Base-by-base conservation (phyloP, 1,140 invertebrate species). In the Oreohelix idahoensis region DNA sequence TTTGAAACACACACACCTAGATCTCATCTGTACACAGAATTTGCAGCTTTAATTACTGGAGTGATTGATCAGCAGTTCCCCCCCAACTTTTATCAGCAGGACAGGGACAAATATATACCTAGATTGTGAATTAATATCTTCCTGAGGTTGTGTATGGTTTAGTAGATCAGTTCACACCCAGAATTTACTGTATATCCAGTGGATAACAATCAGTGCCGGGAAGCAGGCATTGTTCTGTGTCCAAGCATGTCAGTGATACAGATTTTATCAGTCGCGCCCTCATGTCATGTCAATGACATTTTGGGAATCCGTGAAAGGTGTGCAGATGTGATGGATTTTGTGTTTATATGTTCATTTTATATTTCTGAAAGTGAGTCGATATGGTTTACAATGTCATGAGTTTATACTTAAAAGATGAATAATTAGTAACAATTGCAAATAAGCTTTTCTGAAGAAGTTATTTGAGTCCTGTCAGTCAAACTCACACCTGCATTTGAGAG, bases 11-110 rank as follows among this genome's bases (percentile, higher is more conserved):
- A 58, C 26, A n/a, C 15, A 58, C 53, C 53, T 58, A 23, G 53
- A 58, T 58, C 53, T 58, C 53, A 58, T 58, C 53, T 58, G 53
- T 58, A 58, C 53, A 58, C 53, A n/a, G n/a, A 58, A n/a, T 20
- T 20, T 11, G 53, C 1, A 58, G 20, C 23, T 58, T 58, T 15
- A 20, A 23, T 15, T 58, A 23, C 5, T n/a, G 20, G 53, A 8
- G 42, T 45, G 42, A 45, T 58, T 58, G 53, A 58, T n/a, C 23
- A 4, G 26, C 53, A 23, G 20, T 23, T n/a, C 23, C 23, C 2
- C n/a, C 23, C 10, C 53, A 58, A 2, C 4, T 58, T 58, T 58
- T 58, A 58, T 20, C 17, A n/a, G 23, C 53, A 58, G 23, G 53
- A 58, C 5, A 58, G 10, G 53, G 26, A 23, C 20, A 58, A 58